Evolutionary conservation across 2,888 invertebrate species (phyloP), one percentile per base, ranked within the genome.

Genomic region (Stictocephala bisonia): DNA sequence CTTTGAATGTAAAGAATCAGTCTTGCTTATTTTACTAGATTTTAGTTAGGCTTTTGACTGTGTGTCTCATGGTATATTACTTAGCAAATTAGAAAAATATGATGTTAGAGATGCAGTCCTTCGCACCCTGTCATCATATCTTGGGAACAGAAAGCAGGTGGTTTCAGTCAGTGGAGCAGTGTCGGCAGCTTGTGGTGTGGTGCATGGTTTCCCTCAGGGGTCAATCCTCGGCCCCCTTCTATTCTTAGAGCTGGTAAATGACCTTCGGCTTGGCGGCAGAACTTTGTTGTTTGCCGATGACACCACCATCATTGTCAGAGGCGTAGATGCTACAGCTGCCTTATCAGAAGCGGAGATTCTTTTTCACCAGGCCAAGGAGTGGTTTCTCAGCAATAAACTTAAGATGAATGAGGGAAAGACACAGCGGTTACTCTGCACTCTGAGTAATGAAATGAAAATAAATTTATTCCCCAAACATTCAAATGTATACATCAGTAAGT

Each of bases 1-100:
- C 24, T 51, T 51, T 51, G 51, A 51, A 15, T 2, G 1, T 15
- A 2, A 13, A 3, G 56, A 31, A 1, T 2, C 31, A 15, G n/a
- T 56, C 1, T 27, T 31, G 13, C 22, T 56, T 3, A 56, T 31
- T 18, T 31, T 56, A 1, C 1, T 2, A 1, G 31, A 56, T 22
- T 9, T 56, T n/a, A 56, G 29, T 18, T 29, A 56, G 22, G 56
- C 56, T n/a, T 56, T 56, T 29, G 56, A 56, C 15, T 56, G 29
- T 13, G 27, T 56, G 9, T 29, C 56, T 2, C 56, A 56, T 31
- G 6, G 31, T 2, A n/a, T 29, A 1, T 13, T 29, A 2, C 3
- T 56, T 1, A 11, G 13, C 18, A 56, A 56, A 29, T 27, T 56
- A 2, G 15, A 2, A 2, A 7, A 13, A n/a, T 56, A 56, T 18